These are phyloP conservation scores for Anseranas semipalmata DNA, from an alignment of 2,113 vertebrate genomes.

Conservation along the genomic window DNA sequence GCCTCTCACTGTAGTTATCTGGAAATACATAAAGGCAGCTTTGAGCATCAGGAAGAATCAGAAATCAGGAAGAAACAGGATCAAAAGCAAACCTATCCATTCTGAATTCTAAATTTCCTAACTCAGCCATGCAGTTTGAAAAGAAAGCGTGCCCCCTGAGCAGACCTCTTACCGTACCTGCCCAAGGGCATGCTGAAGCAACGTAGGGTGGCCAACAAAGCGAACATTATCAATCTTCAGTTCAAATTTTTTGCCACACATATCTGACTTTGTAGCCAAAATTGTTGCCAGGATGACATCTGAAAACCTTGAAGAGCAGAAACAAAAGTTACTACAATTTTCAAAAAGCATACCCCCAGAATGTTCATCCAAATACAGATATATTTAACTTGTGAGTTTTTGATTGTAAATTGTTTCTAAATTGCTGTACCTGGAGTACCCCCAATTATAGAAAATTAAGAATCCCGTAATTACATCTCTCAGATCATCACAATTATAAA, in stretches of 20 bases:
- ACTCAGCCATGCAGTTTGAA: neutral
- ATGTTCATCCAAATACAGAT: neutral
- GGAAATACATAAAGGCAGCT: neutral
- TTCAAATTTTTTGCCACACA: constrained; percentile 98
- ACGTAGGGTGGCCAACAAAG: constrained; percentile 95
- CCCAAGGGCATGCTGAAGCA: constrained; percentile 89
- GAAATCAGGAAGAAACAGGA: neutral
- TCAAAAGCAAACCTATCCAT: neutral
- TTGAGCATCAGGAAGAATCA: neutral
- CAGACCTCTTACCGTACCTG: constrained; percentile 62
- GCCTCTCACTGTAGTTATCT: neutral
- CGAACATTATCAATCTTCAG: constrained; percentile 98
- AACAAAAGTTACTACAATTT: neutral
- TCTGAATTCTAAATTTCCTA: neutral
- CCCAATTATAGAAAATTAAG: constrained; percentile 53
- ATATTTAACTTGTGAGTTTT: neutral
- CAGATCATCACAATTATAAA: constrained; percentile 67
- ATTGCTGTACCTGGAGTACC: constrained; percentile 10
- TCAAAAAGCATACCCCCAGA: neutral
- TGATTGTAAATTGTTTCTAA: neutral
- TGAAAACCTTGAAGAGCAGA: constrained; percentile 86
- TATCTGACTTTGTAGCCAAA: constrained; percentile 97
- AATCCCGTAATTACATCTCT: constrained; percentile 30
- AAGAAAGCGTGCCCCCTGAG: neutral
- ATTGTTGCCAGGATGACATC: constrained; percentile 97